Evolutionary conservation across 2,888 invertebrate genomes (phyloP).

Genomic region (Patella caerulea): DNA sequence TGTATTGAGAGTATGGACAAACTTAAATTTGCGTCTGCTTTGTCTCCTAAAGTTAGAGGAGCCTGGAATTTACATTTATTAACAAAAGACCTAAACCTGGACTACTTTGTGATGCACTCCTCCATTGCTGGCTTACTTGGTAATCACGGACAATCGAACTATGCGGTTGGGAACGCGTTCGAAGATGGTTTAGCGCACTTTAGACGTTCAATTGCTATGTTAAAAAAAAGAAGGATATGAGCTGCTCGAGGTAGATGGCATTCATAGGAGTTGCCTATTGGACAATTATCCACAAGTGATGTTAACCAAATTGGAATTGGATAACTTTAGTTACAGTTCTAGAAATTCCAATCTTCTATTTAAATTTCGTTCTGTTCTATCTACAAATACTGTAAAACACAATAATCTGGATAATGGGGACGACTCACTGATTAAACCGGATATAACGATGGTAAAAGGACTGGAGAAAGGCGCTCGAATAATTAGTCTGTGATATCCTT

Average conservation of each 20-base stretch:
- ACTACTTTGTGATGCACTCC: too few species aligned
- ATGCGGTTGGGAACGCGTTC: slow-evolving; percentile 57
- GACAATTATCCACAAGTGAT: slow-evolving; percentile 1
- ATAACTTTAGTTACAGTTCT: slow-evolving; percentile 15
- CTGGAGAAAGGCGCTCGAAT: slow-evolving; percentile 30
- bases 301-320: background rate
- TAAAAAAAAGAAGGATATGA: background rate
- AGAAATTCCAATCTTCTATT: too few species aligned
- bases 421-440: slow-evolving; percentile 6
- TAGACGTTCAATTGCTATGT: slow-evolving; percentile 33
- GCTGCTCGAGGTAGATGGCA: background rate
- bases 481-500: too few species aligned
- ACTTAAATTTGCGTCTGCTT: too few species aligned
- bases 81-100: too few species aligned
- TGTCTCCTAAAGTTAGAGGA: too few species aligned
- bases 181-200: slow-evolving; percentile 52
- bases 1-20: too few species aligned
- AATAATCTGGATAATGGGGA: slow-evolving; percentile 12
- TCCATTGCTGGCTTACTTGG: slow-evolving; percentile 55
- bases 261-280: background rate
- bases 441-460: slow-evolving; percentile 30
- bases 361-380: too few species aligned
- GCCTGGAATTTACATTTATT: too few species aligned
- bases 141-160: slow-evolving; percentile 52
- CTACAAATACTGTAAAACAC: background rate